A percentile compares a stretch with the other conserved stretches of the same genome.
Evolutionary conservation across 2,888 invertebrate species (phyloP).

Genomic region (Catonia carolina): DNA sequence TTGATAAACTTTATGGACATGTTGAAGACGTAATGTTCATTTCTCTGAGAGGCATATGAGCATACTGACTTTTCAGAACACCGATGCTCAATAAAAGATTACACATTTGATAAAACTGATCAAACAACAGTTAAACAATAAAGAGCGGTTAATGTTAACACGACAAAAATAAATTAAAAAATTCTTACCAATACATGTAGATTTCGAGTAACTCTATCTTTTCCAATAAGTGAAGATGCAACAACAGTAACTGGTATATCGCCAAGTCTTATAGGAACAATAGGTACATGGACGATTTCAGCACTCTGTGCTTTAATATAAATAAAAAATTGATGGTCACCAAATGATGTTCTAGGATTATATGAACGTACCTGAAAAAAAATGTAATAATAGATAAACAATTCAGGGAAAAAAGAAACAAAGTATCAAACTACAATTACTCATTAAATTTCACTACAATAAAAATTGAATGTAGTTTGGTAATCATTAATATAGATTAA

Average conservation of each 20-base stretch:
- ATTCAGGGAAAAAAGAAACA: background rate
- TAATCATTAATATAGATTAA: too few relatives aligned
- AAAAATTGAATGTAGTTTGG: background rate
- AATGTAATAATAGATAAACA: conserved; percentile 15
- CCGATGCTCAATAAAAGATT: too few relatives aligned
- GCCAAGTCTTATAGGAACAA: conserved; percentile 75
- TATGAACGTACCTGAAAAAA: conserved; percentile 60
- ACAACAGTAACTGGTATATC: conserved; percentile 68
- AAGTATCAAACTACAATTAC: background rate
- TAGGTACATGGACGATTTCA: conserved; percentile 79
- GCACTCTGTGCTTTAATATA: conserved; percentile 74
- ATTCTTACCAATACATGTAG: conserved; percentile 59
- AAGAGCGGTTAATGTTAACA: too few relatives aligned
- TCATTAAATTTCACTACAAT: too few relatives aligned
- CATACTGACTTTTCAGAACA: too few relatives aligned
- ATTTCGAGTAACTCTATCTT: conserved; percentile 58
- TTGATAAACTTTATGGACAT: too few relatives aligned
- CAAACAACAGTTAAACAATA: too few relatives aligned
- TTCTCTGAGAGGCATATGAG: too few relatives aligned
- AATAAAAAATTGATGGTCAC: conserved; percentile 93
- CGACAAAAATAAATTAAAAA: too few relatives aligned
- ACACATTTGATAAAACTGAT: too few relatives aligned
- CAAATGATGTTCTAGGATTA: conserved; percentile 81
- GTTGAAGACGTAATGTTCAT: too few relatives aligned
- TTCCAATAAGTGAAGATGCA: conserved; percentile 66